Base-by-base conservation (phyloP, 2,113 vertebrate genomes). In the Limanda limanda region DNA sequence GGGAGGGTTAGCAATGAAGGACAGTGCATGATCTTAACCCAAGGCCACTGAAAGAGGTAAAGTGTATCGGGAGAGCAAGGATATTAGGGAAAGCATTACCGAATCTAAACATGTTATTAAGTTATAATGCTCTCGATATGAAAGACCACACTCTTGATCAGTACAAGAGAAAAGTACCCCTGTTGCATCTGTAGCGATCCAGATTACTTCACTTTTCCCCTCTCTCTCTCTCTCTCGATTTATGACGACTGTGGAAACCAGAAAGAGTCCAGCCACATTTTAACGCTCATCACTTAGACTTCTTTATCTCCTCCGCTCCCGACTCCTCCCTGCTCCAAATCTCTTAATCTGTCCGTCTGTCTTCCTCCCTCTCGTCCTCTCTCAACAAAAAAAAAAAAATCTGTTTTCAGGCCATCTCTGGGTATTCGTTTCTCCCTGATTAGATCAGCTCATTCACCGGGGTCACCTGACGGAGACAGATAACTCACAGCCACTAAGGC, bases 271-370 rank as follows among this genome's bases (percentile, higher is more conserved):
- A 64, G 45, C 64, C 15, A 13, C 23, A 76, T 56, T 35, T 51
- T 40, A 21, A 12, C 11, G 17, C 79, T 81, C 58, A 81, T 87
- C 61, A 79, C 42, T 12, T 8, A 27, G 58, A 67, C 58, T 47
- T 77, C 31, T 65, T 77, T 76, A 74, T 88, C 74, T 82, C 27
- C 23, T 40, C 48, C 8, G 86, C 74, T 82, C 27, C 40, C 48
- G 7, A 2, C 55, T 24, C 61, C n/a, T 35, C 40, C 3, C 57
- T 12, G 17, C 58, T 68, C 65, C 14, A 20, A 20, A 48, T 83
- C 69, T 77, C 61, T 67, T 85, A 63, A 87, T 89, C 86, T 55
- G 55, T 84, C 87, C 27, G 54, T 45, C 52, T 54, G 35, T n/a
- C 45, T 55, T n/a, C 1, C 60, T 56, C 69, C 56, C 59, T 25